Evolutionary conservation across 2,797 vertebrate genomes (phyloP), one percentile per base, ranked within the genome.

Genomic region (Peromyscus attwateri): DNA sequence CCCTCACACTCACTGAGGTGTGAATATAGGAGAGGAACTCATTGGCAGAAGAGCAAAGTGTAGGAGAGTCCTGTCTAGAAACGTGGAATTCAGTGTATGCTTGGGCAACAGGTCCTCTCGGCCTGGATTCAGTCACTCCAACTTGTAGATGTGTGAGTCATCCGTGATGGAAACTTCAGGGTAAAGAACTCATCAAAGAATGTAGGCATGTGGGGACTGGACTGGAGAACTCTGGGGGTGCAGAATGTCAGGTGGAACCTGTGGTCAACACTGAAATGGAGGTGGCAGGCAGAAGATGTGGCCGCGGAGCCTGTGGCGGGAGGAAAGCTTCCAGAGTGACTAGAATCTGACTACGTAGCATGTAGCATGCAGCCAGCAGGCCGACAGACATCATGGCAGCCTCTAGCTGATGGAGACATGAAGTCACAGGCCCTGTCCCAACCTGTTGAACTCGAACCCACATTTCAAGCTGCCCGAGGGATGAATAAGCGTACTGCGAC

Each of bases 61-160:
- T 12, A 46, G 19, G 17, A 57, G 17, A 49, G 1, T 1, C 4
- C 37, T 64, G 29, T n/a, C 13, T 79, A 13, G 1, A 49, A 37
- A 40, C 6, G 2, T 3, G 1, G 6, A 49, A 79, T 27, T 17
- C 34, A 8, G 3, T 0, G 7, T 9, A n/a, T 5, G 1, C 3
- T 60, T 25, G n/a, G n/a, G 23, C 49, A 62, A 29, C 37, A 64
- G 19, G 64, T 17, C 46, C 3, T 3, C 31, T 9, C 37, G 21
- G 11, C 27, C 43, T 27, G 7, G 7, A 21, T n/a, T 55, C n/a
- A 9, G 43, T 49, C 52, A n/a, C 3, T 29, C 21, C 5, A 40
- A 6, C 64, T 23, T 62, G 31, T 1, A 46, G n/a, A 34, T 12
- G 10, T 21, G 16, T 1, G 46, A n/a, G 34, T 21, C 1, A 21